Conservation (phyloP, 2,797 vertebrate genomes). For the Poeciliopsis infans region DNA sequence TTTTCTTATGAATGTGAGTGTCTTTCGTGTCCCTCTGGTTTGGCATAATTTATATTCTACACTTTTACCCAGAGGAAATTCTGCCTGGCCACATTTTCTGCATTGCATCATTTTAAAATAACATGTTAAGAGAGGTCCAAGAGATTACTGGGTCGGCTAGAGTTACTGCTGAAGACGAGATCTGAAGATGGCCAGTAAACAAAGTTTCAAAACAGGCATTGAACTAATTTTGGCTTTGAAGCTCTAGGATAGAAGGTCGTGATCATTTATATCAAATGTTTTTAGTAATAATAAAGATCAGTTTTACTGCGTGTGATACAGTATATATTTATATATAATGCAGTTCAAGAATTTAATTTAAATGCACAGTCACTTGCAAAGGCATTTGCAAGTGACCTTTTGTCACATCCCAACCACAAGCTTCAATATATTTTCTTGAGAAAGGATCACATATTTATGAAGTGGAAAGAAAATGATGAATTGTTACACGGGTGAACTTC, state of each 20-base stretch:
- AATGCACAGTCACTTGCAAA: background rate
- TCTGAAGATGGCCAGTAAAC: background rate
- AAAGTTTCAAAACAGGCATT: conserved; percentile 12
- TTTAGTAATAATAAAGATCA: background rate
- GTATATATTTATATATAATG: background rate
- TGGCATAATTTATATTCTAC: background rate
- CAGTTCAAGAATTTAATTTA: background rate
- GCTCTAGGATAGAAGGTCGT: background rate
- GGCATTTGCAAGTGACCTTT: background rate
- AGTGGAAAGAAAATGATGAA: background rate
- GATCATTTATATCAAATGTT: background rate
- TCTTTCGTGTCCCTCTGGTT: background rate
- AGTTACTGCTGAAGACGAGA: conserved; percentile 29
- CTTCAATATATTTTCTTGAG: background rate
- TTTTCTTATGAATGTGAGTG: background rate
- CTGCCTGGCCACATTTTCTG: conserved; percentile 13
- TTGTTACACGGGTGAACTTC: background rate
- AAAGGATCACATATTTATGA: background rate
- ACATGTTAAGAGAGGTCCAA: conserved; percentile 13
- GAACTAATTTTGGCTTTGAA: background rate
- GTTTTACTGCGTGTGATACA: background rate
- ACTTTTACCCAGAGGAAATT: conserved; percentile 11
- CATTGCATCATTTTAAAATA: conserved; percentile 31
- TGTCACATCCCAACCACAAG: background rate
- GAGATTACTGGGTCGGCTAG: conserved; percentile 14